phyloP scores from a whole-genome alignment of 2,888 invertebrate genomes.

The Drosophila trichaetosa region DNA sequence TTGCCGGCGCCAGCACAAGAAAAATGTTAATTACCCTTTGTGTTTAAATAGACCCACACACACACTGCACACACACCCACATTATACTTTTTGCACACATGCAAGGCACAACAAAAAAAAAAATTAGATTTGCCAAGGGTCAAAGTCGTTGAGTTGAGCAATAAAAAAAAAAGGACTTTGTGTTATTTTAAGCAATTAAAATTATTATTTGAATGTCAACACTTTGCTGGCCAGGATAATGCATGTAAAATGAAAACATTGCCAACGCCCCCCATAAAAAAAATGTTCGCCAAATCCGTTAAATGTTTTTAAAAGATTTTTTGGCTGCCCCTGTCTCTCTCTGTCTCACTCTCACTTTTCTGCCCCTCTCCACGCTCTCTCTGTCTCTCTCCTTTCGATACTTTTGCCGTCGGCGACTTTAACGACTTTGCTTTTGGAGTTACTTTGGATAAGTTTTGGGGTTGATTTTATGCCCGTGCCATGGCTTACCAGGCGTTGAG shows the following conservation, averaged over 20 bases:
- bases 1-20: constrained; percentile 57
- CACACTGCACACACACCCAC: constrained; percentile 13
- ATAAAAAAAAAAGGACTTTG: constrained; percentile 41
- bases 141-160: constrained; percentile 46
- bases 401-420: constrained; percentile 71
- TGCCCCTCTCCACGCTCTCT: neutral
- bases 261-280: constrained; percentile 44
- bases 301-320: constrained; percentile 77
- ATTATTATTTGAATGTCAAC: constrained; percentile 85
- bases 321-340: constrained; percentile 19
- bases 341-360: neutral
- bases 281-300: constrained; percentile 62
- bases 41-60: constrained; percentile 74
- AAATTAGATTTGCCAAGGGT: constrained; percentile 55
- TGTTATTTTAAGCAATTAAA: constrained; percentile 83
- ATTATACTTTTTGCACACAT: constrained; percentile 29
- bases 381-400: neutral
- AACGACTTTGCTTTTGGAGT: constrained; percentile 60
- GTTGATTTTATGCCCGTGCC: constrained; percentile 78
- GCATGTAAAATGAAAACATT: constrained; percentile 77
- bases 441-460: constrained; percentile 57
- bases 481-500: constrained; percentile 78
- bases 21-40: constrained; percentile 82
- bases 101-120: constrained; percentile 14
- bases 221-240: constrained; percentile 75